Evolutionary conservation across 2,888 invertebrate genomes (phyloP).

Genomic region (Patella ulyssiponensis): DNA sequence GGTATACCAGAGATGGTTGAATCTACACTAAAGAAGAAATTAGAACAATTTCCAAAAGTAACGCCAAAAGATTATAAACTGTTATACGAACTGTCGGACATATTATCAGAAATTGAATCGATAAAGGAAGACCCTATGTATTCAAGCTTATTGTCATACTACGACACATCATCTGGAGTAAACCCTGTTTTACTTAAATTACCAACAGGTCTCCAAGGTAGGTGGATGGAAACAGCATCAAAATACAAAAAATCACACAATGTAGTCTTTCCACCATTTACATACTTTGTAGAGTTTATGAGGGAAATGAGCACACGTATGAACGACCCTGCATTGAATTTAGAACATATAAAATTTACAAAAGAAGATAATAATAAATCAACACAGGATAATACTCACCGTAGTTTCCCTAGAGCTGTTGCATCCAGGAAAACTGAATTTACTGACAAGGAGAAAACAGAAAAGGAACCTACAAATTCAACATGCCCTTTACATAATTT

Average conservation of each 20-base stretch:
- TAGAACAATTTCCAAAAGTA: conserved; percentile 21
- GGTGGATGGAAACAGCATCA: conserved; percentile 23
- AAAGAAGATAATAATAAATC: too few species aligned
- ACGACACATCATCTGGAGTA: conserved; percentile 28
- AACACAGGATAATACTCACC: too few species aligned
- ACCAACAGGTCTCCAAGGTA: conserved; percentile 22
- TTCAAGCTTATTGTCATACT: conserved; percentile 14
- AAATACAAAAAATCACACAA: conserved; percentile 16
- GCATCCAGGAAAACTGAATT: too few species aligned
- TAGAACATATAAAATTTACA: too few species aligned
- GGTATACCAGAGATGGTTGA: conserved; percentile 30
- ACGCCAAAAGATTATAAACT: conserved; percentile 24
- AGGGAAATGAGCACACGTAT: not conserved
- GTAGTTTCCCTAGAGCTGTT: too few species aligned
- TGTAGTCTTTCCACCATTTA: conserved; percentile 23
- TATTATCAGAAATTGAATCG: conserved; percentile 19
- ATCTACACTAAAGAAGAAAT: conserved; percentile 21
- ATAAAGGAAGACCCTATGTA: conserved; percentile 13
- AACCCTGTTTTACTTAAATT: conserved; percentile 25
- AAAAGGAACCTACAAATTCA: too few species aligned
- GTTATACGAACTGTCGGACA: conserved; percentile 30
- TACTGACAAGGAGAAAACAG: too few species aligned
- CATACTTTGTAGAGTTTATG: conserved; percentile 18
- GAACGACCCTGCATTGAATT: conserved; percentile 29
- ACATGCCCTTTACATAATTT: too few species aligned